Evolutionary conservation across 2,113 vertebrate genomes (phyloP), one percentile per base, ranked within the genome.

Genomic region (Lycaon pictus): DNA sequence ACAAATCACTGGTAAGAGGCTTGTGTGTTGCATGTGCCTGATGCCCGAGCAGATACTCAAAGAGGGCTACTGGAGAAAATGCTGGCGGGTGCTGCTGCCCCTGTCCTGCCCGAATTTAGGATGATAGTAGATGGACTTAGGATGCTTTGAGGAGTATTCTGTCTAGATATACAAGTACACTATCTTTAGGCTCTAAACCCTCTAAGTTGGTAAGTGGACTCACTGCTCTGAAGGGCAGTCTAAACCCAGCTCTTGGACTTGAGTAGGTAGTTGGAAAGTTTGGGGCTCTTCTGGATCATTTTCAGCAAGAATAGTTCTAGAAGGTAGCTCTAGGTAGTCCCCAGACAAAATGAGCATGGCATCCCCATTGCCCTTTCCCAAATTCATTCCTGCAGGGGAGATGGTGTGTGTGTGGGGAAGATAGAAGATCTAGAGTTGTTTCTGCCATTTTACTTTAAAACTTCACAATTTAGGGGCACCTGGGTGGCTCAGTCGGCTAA

Each of bases 1-100:
- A 88, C 88, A 95, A 79, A 93, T 96, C 82, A 11, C 51, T 4
- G 89, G 13, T 53, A 76, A 89, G 92, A 96, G 79, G 35, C 56
- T 67, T 51, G 37, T 1, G 0, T 16, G 20, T 56, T 10, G 7
- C 86, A 95, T 95, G 91, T 76, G 63, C 29, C 29, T 37, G 37
- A 10, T 23, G 48, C 19, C 55, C 32, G 20, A 16, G 65, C 43
- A 27, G 13, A 4, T 11, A 9, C 63, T 19, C 0, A 2, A 12
- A 12, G n/a, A 12, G 82, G 90, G 67, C 16, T 32, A 55, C 27
- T 27, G 88, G 51, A 62, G 19, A n/a, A 8, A 9, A 6, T 0
- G 0, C 2, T 1, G n/a, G 27, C 48, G 7, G 43, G 65, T n/a
- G 43, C 27, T 25, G 7, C 22, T 0, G 1, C 43, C 51, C 53